Evolutionary conservation across 2,888 invertebrate species (phyloP), one percentile per base, ranked within the genome.

Genomic region (Desoria tigrina): DNA sequence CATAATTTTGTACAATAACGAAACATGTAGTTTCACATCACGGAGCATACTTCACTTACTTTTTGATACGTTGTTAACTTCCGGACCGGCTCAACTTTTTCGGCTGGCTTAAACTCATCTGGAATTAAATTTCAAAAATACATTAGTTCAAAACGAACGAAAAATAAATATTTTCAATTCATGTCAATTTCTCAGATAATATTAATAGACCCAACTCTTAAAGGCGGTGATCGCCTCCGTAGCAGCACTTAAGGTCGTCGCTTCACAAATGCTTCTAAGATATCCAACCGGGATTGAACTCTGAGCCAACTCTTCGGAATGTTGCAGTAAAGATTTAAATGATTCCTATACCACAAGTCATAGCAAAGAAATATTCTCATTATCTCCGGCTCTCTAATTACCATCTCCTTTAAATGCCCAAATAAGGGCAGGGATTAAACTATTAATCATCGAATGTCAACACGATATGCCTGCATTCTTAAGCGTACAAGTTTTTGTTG

Each of bases 41-140:
- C 63, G 53, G 24, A 24, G 37, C 68, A 68, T 32, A 68, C 42
- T 61, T 68, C 68, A 45, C 68, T 68, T 37, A 63, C 56, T 60
- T 65, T 59, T 60, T 68, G 57, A n/a, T 57, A 57, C 9, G 42
- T 42, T 9, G 57, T 23, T 21, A 57, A 21, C 21, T 57, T 57
- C 3, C 3, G 14, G 7, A 42, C 23, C 18, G 32, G 32, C 24
- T 42, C 42, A 21, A 23, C 14, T 7, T n/a, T 6, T 16, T 14
- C n/a, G 7, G 18, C 9, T 42, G 57, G 57, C 24, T 51, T 57
- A 42, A 57, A 42, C 23, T 57, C 42, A n/a, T 57, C 57, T 57
- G 42, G 3, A 24, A 51, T 24, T 51, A 16, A 18, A 32, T 7
- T 32, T 32, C 32, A 51, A 6, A 51, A 26, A 16, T 4, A 23